Conservation (phyloP, 2,113 vertebrate species). For the Chamaetylas fuelleborni region DNA sequence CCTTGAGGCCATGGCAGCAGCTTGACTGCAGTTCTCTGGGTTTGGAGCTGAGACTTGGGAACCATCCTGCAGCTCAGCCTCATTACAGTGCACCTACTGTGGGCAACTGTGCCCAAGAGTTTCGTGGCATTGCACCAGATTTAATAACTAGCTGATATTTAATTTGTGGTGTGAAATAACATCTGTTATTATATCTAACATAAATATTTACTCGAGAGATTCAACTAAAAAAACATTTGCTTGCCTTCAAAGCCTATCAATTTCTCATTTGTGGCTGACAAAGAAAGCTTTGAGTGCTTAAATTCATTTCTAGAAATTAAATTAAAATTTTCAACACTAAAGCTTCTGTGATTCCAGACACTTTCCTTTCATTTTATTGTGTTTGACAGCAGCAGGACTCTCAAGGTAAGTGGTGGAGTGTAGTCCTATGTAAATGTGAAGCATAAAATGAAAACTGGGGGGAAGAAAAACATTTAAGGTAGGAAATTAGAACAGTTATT, state of each 20-base stretch:
- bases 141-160: conserved; percentile 39
- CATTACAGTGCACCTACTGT: neutral
- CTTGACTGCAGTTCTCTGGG: neutral
- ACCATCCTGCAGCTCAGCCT: neutral
- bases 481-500: conserved; percentile 80
- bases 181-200: conserved; percentile 37
- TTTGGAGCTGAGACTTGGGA: neutral
- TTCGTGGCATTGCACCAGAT: neutral
- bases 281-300: conserved; percentile 74
- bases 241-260: conserved; percentile 69
- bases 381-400: conserved; percentile 70
- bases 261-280: conserved; percentile 71
- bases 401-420: conserved; percentile 65
- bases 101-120: neutral
- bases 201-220: conserved; percentile 67
- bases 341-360: conserved; percentile 70
- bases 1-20: neutral
- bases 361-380: conserved; percentile 72
- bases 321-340: conserved; percentile 78
- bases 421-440: conserved; percentile 64
- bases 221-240: conserved; percentile 44
- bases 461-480: conserved; percentile 81
- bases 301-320: conserved; percentile 75
- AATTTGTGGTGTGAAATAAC: conserved; percentile 37
- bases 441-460: conserved; percentile 73